Evolutionary conservation across 2,113 vertebrate genomes (phyloP), one percentile per base, ranked within the genome.

Genomic region (Rattus rattus): DNA sequence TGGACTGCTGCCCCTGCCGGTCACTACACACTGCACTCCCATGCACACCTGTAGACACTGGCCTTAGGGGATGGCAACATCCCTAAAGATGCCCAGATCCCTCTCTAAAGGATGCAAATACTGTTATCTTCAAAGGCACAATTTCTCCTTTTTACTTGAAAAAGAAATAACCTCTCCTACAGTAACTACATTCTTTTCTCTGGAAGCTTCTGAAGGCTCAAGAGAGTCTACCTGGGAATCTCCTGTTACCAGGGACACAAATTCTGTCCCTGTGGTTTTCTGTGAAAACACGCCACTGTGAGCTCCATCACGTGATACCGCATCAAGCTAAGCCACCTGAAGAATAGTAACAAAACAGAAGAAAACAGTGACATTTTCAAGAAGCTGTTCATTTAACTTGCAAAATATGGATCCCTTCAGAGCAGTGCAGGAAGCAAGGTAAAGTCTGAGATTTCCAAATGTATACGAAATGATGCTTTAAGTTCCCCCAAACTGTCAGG

Each of bases 121-220:
- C 26, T 89, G 54, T 33, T 81, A 28, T 22, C 79, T 91, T 84
- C 52, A 90, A 95, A 92, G 81, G 76, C 39, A 59, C 39, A 56
- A 77, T 65, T 72, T 83, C 61, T 95, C 77, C 56, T 88, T 91
- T 87, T 92, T 65, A 63, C 59, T 81, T 94, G 77, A 89, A 87
- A 97, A 94, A 84, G 80, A 83, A 91, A 67, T 49, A 65, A 47
- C 17, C 26, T 65, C 9, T 89, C 88, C 94, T 72, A 54, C 0
- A 36, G 69, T 77, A 93, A 73, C 33, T 86, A 76, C 65, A 95
- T 28, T 75, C 56, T 39, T 89, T 9, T 79, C 80, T 36, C 72
- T 77, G 49, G 54, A 94, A 89, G 59, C 24, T 88, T 93, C 77
- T 67, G 22, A 20, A 89, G 86, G 36, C 6, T 89, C 9, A 39